Evolutionary conservation across 2,888 invertebrate genomes (phyloP).

Genomic region (Callimorpha dominula): DNA sequence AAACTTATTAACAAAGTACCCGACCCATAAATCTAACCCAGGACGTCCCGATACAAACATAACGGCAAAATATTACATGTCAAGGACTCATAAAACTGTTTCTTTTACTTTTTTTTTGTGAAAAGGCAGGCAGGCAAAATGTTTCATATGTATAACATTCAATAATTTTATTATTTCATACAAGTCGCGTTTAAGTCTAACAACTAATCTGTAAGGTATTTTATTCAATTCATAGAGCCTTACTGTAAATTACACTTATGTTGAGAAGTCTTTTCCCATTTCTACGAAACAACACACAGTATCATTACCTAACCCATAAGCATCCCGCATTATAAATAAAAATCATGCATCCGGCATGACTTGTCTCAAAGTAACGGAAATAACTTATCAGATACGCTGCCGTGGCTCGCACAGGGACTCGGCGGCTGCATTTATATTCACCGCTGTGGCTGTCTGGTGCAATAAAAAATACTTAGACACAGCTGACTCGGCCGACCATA

Average conservation of each 20-base stretch:
- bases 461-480: constrained; percentile 59
- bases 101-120: too few species aligned
- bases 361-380: constrained; percentile 76
- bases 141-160: too few species aligned
- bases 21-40: neutral
- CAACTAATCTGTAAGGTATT: neutral
- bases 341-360: constrained; percentile 57
- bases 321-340: constrained; percentile 46
- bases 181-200: neutral
- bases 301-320: constrained; percentile 30
- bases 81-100: neutral
- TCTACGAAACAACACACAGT: constrained; percentile 9
- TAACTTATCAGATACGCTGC: constrained; percentile 78
- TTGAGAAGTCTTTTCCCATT: constrained; percentile 6
- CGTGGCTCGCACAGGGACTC: constrained; percentile 50
- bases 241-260: neutral
- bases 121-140: too few species aligned
- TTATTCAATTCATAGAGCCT: neutral
- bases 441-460: constrained; percentile 43
- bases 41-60: neutral
- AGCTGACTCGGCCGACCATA: constrained; percentile 63
- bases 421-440: constrained; percentile 59
- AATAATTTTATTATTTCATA: neutral
- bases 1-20: too few species aligned
- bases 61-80: neutral